Evolutionary conservation across 1,140 invertebrate species (phyloP).

Genomic region (Hylaeus volcanicus): DNA sequence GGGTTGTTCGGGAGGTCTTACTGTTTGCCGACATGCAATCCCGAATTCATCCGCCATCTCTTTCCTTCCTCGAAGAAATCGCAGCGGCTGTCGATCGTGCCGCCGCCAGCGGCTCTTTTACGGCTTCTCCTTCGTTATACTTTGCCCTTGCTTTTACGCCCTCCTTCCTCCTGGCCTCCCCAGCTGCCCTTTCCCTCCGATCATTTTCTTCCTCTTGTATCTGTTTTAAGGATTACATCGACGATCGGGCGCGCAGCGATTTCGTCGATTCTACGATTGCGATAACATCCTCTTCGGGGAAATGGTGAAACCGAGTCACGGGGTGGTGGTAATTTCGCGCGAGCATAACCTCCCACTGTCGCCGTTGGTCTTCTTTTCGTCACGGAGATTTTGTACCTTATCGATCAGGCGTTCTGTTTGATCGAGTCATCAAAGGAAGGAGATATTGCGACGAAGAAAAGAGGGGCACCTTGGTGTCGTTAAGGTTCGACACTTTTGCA

Average conservation of each 20-base stretch:
- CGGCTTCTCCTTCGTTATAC: constrained; percentile 44
- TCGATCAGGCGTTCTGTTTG: no score
- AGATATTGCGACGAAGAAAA: no score
- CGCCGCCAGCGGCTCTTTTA: constrained; percentile 37
- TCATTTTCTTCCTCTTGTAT: background rate
- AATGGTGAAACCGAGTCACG: background rate
- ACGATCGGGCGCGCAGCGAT: constrained; percentile 11
- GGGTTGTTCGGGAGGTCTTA: constrained; percentile 73
- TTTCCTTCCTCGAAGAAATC: constrained; percentile 2
- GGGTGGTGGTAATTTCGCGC: background rate
- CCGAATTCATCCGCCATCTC: constrained; percentile 45
- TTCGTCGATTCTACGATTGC: background rate
- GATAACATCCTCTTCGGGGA: background rate
- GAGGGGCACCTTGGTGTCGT: no score
- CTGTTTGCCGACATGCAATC: constrained; percentile 78
- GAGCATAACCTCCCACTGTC: background rate
- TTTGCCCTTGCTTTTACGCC: constrained; percentile 46
- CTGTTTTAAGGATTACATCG: constrained; percentile 14
- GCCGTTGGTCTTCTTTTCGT: background rate
- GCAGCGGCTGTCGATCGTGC: constrained; percentile 23
- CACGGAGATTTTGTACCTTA: no score
- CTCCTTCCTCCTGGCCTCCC: background rate
- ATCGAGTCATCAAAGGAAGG: no score
- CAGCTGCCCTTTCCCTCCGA: background rate
- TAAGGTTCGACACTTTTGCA: no score